Evolutionary conservation across 2,888 invertebrate genomes (phyloP).

Genomic region (Stenurella melanura): DNA sequence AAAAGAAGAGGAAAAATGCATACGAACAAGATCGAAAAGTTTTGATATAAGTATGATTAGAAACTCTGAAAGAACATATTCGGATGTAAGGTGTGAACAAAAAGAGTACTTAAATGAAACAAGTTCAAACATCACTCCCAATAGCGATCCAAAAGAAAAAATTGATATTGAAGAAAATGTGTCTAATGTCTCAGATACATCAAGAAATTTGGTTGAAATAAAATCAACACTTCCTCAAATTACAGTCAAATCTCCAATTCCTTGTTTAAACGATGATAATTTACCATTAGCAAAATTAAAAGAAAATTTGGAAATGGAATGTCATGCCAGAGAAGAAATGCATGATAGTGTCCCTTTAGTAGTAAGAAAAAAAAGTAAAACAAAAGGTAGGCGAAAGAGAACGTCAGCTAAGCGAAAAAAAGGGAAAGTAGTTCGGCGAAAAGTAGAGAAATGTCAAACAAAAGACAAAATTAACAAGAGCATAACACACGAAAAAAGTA

Average conservation of each 20-base stretch:
- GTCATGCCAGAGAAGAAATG: neutral
- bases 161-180: neutral
- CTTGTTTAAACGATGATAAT: neutral
- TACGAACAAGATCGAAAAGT: slow-evolving; percentile 24
- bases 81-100: neutral
- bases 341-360: slow-evolving; percentile 18
- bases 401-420: neutral
- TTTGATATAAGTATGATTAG: slow-evolving; percentile 24
- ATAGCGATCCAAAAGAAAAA: neutral
- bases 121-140: neutral
- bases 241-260: neutral
- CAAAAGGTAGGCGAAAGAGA: neutral
- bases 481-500: neutral
- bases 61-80: neutral
- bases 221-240: neutral
- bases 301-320: neutral
- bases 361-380: neutral
- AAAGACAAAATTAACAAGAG: neutral
- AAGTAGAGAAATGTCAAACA: neutral
- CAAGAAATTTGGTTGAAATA: neutral
- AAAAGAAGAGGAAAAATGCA: neutral
- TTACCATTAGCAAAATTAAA: slow-evolving; percentile 2
- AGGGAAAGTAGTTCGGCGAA: neutral
- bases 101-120: neutral
- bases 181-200: no score